phyloP scores from a whole-genome alignment of 37 sponge, comb jelly and placozoan species.

The Corticium candelabrum region DNA sequence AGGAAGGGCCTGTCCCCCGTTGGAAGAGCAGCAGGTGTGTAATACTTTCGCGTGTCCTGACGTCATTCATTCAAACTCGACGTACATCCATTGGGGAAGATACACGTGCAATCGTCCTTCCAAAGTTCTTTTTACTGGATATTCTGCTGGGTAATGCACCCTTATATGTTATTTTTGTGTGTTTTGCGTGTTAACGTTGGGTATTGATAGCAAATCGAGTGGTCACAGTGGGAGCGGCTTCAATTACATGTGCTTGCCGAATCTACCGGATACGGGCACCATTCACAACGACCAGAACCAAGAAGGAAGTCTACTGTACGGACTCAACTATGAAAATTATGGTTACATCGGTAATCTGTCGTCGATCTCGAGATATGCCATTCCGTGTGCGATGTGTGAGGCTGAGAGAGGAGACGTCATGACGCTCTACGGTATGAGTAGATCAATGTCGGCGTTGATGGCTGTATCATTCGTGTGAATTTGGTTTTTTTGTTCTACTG shows the following conservation, averaged over 20 bases:
- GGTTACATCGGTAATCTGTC: neutral
- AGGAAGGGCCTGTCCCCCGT: neutral
- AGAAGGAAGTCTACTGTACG: neutral
- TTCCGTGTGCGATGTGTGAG: neutral
- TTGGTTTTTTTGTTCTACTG: too few relatives aligned
- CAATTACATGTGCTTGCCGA: neutral
- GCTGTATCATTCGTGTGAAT: too few relatives aligned
- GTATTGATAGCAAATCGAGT: neutral
- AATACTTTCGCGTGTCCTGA: neutral
- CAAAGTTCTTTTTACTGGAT: neutral
- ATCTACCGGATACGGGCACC: neutral
- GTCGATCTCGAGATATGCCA: neutral
- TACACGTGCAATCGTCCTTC: conserved; percentile 2
- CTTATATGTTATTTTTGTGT: neutral
- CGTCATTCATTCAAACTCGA: neutral
- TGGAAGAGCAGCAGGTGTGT: neutral
- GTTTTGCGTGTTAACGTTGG: neutral
- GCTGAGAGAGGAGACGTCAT: neutral
- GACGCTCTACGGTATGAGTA: neutral
- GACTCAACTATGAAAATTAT: neutral
- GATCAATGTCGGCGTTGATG: too few relatives aligned
- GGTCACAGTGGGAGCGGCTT: neutral
- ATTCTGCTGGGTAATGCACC: neutral
- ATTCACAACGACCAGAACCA: neutral
- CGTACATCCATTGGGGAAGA: neutral